These are phyloP conservation scores for Balaeniceps rex DNA, from an alignment of 2,113 vertebrate genomes.

Conservation along the genomic window DNA sequence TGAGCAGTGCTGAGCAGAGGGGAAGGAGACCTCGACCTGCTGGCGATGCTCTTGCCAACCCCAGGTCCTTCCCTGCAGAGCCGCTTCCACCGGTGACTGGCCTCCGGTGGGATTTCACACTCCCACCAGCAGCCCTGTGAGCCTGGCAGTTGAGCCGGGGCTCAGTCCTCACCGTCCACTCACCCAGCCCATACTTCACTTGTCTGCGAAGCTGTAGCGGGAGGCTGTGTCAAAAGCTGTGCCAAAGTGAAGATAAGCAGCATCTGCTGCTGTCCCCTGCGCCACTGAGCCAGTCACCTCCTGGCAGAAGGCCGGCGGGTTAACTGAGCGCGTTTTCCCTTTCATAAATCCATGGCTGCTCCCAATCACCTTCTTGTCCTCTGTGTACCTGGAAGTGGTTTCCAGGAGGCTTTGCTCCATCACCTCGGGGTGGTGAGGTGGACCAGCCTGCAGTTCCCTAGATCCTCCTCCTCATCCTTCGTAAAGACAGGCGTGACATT, in stretches of 20 bases:
- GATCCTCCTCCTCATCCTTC: neutral
- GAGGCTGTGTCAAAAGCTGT: fast-evolving
- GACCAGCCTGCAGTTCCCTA: neutral
- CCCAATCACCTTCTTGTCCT: neutral
- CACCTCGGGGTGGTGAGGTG: neutral
- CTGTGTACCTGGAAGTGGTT: neutral
- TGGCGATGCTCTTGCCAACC: too few relatives aligned
- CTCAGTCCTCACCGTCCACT: fast-evolving
- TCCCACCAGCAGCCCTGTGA: fast-evolving
- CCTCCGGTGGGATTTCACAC: neutral
- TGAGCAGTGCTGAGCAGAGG: neutral
- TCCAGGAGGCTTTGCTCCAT: neutral
- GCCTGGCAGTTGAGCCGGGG: fast-evolving
- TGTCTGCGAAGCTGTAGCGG: neutral
- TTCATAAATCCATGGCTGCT: neutral
- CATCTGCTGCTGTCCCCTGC: neutral
- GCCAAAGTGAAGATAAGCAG: neutral
- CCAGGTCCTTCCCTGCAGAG: too few relatives aligned
- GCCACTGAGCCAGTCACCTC: neutral
- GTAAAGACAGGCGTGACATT: too few relatives aligned
- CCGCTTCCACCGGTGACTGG: neutral
- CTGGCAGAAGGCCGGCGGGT: neutral
- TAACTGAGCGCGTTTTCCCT: fast-evolving
- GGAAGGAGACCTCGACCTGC: neutral
- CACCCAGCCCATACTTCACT: neutral